Conservation (phyloP, 2,797 vertebrate species). For the Otus scops region DNA sequence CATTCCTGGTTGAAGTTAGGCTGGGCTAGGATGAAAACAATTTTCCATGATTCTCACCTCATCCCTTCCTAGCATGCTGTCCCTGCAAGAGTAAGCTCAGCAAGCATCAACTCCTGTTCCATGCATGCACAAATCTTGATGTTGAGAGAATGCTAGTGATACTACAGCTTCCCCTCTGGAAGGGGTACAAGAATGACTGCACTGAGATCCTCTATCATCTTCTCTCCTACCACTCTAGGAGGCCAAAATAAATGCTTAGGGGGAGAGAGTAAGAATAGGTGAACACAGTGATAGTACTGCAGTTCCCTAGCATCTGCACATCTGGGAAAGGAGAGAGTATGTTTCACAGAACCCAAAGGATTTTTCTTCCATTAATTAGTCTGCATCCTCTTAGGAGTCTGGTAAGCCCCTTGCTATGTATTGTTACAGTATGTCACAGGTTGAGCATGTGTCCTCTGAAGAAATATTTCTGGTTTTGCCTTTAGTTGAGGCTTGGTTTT, state of each 20-base stretch:
- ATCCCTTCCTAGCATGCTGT: not conserved
- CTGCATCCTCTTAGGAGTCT: not conserved
- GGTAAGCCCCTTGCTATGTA: not conserved
- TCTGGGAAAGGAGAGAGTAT: not conserved
- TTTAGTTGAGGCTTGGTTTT: not conserved
- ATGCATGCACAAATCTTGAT: rapidly evolving
- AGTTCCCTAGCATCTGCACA: not conserved
- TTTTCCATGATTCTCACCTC: not conserved
- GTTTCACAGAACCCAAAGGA: not conserved
- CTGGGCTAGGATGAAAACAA: not conserved
- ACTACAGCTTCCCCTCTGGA: not conserved
- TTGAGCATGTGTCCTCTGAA: not conserved
- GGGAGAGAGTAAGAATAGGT: not conserved
- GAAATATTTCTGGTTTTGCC: not conserved
- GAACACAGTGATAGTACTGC: not conserved
- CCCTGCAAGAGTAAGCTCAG: not conserved
- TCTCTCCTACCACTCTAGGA: not conserved
- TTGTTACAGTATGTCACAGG: not conserved
- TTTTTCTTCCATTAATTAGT: not conserved
- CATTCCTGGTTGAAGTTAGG: not conserved
- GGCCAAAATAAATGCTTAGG: not conserved
- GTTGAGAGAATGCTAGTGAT: not conserved
- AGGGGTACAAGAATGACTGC: not conserved
- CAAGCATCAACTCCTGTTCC: not conserved
- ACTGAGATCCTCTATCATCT: not conserved